Percentiles rank a stretch among this genome's conserved stretches.
phyloP scores from a whole-genome alignment of 2,797 vertebrate genomes.

The Anabacerthia variegaticeps region DNA sequence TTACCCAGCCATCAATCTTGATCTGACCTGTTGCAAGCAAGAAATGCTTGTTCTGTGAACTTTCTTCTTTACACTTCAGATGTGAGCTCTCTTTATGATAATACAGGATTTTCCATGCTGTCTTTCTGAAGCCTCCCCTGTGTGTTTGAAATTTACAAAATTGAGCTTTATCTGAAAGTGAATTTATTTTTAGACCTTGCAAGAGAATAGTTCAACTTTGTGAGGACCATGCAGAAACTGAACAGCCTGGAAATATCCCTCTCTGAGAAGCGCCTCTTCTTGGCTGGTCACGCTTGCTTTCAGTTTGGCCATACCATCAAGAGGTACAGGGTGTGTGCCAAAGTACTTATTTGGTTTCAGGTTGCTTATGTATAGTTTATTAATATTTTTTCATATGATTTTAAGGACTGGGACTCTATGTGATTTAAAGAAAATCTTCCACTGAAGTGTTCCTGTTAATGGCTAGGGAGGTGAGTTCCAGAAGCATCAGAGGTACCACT shows the following conservation, averaged over 20 bases:
- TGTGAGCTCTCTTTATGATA: not conserved
- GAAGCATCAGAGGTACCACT: not conserved
- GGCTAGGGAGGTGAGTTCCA: not conserved
- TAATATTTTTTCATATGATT: not conserved
- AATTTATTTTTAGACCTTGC: conserved; percentile 22
- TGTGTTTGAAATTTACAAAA: not conserved
- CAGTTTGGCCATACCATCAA: not conserved
- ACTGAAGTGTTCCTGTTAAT: not conserved
- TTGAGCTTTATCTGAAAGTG: not conserved
- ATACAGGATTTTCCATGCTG: not conserved
- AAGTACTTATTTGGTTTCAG: not conserved
- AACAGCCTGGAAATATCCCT: not conserved
- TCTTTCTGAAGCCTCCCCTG: not conserved
- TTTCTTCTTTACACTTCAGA: conserved; percentile 30
- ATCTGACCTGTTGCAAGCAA: not conserved
- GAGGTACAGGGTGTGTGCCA: fast-evolving
- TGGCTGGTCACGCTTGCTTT: not conserved
- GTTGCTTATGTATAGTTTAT: not conserved
- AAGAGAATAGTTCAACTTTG: not conserved
- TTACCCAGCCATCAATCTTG: not conserved
- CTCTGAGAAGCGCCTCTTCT: not conserved
- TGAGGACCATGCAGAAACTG: not conserved
- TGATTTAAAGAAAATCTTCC: not conserved
- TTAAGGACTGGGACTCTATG: not conserved
- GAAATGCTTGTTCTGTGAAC: not conserved